Base-by-base conservation (phyloP, 2,888 invertebrate species). In the Trissolcus japonicus region DNA sequence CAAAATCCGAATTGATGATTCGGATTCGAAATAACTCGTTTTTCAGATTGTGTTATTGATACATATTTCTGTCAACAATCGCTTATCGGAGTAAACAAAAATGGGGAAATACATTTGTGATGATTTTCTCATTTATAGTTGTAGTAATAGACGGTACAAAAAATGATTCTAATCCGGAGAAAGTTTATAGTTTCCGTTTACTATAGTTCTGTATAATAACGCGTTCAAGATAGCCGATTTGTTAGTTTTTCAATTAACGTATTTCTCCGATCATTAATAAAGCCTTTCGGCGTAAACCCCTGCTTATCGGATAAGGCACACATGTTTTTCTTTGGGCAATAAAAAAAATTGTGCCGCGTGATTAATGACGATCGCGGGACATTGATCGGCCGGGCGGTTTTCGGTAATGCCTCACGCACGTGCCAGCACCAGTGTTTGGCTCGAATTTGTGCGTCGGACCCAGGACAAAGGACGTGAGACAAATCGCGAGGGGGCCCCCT, bases 331-430 rank as follows among this genome's bases (percentile, higher is more conserved):
- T 61, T 57, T 7, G 50, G 19, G 13, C 43, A 55, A 43, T 54
- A 17, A 56, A 55, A 69, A 74, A 69, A 71, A 60, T 67, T 16
- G 55, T 43, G 46, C 41, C 40, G n/a, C 21, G 29, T 78, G 74
- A 78, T 71, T 66, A 71, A 74, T 71, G 78, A 66, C 21, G 60
- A 73, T 61, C 14, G 25, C 57, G 54, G 73, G 74, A 74, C 74
- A 66, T 74, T 66, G 69, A 74, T 78, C 78, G 74, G 54, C 51
- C 48, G 65, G 74, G 78, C 66, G 78, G 69, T 78, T 78, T 69
- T 57, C 21, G 56, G 63, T 69, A 69, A 78, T 74, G 69, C 66
- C 54, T 69, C 66, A 54, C 71, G 69, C 78, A 74, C 78, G 78
- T 74, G 78, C 74, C 78, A 60, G 53, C 60, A 48, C 48, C 69